These are phyloP conservation scores for Ephestia elutella DNA, from an alignment of 1,140 invertebrate genomes.

Conservation along the genomic window DNA sequence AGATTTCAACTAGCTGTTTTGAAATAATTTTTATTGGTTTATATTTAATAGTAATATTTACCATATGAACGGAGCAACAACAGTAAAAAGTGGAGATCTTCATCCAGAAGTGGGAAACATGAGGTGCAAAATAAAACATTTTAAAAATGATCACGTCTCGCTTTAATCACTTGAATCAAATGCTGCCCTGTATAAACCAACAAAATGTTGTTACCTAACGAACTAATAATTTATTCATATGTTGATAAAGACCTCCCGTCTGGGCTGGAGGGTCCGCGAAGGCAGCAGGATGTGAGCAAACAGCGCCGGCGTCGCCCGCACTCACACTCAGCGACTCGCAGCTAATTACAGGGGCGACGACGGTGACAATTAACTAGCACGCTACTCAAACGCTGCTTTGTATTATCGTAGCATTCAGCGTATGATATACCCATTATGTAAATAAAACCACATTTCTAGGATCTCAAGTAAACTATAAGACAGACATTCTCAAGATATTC, in stretches of 20 bases:
- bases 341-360: not conserved
- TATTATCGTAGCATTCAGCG: not conserved
- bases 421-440: not conserved
- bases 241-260: not conserved
- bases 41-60: no score
- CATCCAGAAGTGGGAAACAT: no score
- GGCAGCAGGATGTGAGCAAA: not conserved
- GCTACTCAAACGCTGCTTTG: not conserved
- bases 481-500: no score
- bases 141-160: no score
- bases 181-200: not conserved
- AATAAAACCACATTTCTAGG: not conserved
- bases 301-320: not conserved
- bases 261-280: not conserved
- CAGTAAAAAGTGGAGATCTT: no score
- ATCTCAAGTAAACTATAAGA: no score
- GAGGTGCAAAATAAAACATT: no score
- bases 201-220: not conserved
- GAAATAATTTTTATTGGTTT: no score
- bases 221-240: not conserved
- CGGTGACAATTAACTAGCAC: not conserved
- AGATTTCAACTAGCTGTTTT: no score
- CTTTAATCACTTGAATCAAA: no score
- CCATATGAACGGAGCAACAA: no score
- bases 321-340: not conserved